Evolutionary conservation across 2,797 vertebrate genomes (phyloP).

Genomic region (Hephaestus fuliginosus): DNA sequence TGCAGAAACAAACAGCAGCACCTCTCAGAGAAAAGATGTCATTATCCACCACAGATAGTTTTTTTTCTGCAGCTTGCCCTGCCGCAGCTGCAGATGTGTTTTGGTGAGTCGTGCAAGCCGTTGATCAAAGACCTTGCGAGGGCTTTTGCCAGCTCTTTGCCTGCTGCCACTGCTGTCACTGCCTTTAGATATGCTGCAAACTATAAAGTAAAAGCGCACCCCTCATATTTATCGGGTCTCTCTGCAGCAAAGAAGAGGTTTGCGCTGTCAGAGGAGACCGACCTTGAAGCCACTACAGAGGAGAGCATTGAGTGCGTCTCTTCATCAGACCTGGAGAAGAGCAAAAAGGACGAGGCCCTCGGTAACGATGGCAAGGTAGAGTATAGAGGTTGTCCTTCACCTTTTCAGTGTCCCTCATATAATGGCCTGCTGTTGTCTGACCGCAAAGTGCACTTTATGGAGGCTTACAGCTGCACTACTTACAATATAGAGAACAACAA

Average conservation of each 20-base stretch:
- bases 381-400: constrained; percentile 1
- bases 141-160: constrained; percentile 23
- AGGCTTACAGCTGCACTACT: not conserved
- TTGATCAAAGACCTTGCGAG: constrained; percentile 58
- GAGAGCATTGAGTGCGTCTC: constrained; percentile 81
- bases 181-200: constrained; percentile 35
- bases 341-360: constrained; percentile 71
- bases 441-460: constrained; percentile 20
- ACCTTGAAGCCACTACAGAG: constrained; percentile 81
- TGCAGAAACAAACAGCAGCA: constrained; percentile 31
- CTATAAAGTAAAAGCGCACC: constrained; percentile 8
- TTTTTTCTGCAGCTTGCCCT: constrained; percentile 25
- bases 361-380: constrained; percentile 64
- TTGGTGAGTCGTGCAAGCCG: constrained; percentile 25
- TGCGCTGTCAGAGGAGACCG: constrained; percentile 76
- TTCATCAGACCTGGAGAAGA: constrained; percentile 77
- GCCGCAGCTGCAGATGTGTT: constrained; percentile 49
- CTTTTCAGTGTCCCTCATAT: not conserved
- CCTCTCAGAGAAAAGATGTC: constrained; percentile 39
- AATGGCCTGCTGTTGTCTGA: constrained; percentile 2
- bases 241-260: constrained; percentile 80
- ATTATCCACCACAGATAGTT: constrained; percentile 28
- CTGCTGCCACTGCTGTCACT: constrained; percentile 27
- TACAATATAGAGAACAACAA: not conserved
- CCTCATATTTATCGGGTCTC: constrained; percentile 22